These are phyloP conservation scores for Leucophenga montana DNA, from an alignment of 2,888 invertebrate species.

Conservation along the genomic window DNA sequence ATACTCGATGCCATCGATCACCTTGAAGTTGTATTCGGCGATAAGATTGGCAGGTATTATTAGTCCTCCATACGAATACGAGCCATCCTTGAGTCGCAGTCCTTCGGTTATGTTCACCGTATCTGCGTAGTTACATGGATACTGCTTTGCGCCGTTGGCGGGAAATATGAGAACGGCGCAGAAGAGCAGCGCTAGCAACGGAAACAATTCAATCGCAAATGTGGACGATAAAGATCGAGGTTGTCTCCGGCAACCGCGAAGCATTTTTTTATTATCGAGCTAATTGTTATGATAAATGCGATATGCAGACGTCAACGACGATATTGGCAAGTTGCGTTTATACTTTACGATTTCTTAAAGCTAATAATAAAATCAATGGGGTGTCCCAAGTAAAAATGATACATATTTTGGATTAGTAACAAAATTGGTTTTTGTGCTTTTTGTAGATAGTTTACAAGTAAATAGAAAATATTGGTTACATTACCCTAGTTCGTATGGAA, in stretches of 20 bases:
- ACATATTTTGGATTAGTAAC: no score
- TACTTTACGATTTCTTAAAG: not conserved
- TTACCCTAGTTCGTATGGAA: no score
- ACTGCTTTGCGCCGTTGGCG: slow-evolving; percentile 21
- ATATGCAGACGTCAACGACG: not conserved
- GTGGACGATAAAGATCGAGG: not conserved
- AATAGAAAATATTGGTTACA: no score
- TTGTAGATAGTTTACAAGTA: no score
- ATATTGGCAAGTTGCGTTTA: not conserved
- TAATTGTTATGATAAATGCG: not conserved
- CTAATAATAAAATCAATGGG: not conserved
- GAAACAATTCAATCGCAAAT: not conserved
- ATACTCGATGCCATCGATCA: slow-evolving; percentile 60
- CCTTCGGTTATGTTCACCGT: slow-evolving; percentile 68
- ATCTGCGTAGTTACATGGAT: slow-evolving; percentile 63
- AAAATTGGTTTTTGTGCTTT: no score
- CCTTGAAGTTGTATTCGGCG: slow-evolving; percentile 61
- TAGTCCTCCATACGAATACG: slow-evolving; percentile 63
- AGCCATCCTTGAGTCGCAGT: slow-evolving; percentile 61
- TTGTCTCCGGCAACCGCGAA: not conserved
- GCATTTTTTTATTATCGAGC: slow-evolving; percentile 5
- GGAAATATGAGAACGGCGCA: not conserved
- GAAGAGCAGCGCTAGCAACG: slow-evolving; percentile 19
- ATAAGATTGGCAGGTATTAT: slow-evolving; percentile 59
- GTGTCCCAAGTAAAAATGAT: no score